phyloP scores from a whole-genome alignment of 35 echinoderm and acorn worm species.

The Acanthaster planci region DNA sequence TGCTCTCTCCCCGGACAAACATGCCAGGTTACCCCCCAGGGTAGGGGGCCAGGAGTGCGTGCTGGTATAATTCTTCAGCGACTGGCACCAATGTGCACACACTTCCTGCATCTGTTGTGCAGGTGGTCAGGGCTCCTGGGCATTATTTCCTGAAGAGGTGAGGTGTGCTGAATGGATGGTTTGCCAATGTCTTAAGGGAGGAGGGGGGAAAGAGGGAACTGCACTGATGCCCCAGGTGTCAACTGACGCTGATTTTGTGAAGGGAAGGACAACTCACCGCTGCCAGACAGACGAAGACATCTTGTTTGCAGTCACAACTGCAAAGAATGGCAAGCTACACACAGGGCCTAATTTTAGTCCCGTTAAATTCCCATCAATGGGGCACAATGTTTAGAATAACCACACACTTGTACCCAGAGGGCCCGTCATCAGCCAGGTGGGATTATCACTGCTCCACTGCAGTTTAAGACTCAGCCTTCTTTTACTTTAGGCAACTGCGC shows the following conservation, averaged over 20 bases:
- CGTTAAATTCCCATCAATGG: not conserved
- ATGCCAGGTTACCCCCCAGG: not conserved
- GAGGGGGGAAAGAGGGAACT: not conserved
- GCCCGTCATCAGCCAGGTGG: not conserved
- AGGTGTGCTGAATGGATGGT: slow-evolving; percentile 5
- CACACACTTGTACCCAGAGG: not conserved
- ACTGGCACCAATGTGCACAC: not conserved
- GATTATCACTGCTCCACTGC: too few species aligned
- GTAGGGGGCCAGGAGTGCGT: not conserved
- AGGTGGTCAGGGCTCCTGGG: not conserved
- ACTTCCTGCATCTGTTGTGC: slow-evolving; percentile 25
- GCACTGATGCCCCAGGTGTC: slow-evolving; percentile 9
- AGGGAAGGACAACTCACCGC: not conserved
- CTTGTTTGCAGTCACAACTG: slow-evolving; percentile 12
- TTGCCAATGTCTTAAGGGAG: not conserved
- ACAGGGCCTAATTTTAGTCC: not conserved
- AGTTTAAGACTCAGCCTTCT: too few species aligned
- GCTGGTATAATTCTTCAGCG: not conserved
- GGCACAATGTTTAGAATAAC: not conserved
- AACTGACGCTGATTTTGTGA: slow-evolving; percentile 7
- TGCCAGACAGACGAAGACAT: not conserved
- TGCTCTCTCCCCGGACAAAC: not conserved
- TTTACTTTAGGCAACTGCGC: too few species aligned
- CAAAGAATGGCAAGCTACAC: not conserved
- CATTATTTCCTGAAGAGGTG: slow-evolving; percentile 3